phyloP scores from a whole-genome alignment of 2,113 vertebrate species.

The Calypte anna region DNA sequence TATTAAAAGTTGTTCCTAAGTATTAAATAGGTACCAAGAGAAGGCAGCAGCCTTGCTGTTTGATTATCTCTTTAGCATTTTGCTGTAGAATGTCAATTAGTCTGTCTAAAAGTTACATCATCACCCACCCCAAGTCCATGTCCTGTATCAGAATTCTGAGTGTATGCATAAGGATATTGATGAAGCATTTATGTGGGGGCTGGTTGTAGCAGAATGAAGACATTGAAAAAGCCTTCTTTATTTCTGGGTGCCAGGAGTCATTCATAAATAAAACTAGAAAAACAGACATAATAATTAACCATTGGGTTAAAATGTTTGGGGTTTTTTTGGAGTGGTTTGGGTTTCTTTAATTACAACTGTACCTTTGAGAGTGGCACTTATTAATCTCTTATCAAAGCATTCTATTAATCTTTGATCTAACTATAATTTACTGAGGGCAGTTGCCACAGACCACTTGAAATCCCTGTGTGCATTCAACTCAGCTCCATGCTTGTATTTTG shows the following conservation, averaged over 20 bases:
- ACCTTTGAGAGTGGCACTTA: background rate
- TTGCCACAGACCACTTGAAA: slow-evolving; percentile 36
- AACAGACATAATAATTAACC: background rate
- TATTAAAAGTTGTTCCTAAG: background rate
- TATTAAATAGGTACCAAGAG: background rate
- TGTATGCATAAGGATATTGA: background rate
- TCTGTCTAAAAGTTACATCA: background rate
- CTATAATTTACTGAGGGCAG: background rate
- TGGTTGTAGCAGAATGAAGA: background rate
- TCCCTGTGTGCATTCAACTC: slow-evolving; percentile 6
- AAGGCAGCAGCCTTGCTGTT: background rate
- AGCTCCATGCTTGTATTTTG: background rate
- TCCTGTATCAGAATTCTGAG: background rate
- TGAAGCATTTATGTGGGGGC: background rate
- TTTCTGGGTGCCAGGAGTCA: background rate
- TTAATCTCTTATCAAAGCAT: slow-evolving; percentile 47
- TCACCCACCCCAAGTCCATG: background rate
- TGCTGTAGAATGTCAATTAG: background rate
- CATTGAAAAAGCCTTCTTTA: background rate
- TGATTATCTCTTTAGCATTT: background rate
- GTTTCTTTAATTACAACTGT: background rate
- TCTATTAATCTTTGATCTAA: slow-evolving; percentile 56
- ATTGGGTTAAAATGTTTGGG: background rate
- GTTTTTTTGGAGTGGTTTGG: too few species aligned
- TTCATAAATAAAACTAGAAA: background rate